These are phyloP conservation scores for Siniperca chuatsi DNA, from an alignment of 2,113 vertebrate genomes.

Conservation along the genomic window DNA sequence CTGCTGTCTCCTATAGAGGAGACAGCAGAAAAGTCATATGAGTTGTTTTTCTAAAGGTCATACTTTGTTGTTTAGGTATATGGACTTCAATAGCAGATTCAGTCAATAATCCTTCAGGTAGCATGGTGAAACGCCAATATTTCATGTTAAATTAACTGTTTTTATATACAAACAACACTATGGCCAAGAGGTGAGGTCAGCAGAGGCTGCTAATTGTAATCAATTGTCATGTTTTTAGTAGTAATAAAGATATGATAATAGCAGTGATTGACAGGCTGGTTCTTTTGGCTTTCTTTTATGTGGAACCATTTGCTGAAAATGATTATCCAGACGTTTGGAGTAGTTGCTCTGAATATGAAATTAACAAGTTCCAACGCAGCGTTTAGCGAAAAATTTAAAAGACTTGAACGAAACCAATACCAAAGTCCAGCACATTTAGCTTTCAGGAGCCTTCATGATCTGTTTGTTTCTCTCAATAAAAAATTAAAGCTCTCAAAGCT, in stretches of 20 bases:
- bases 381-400: neutral
- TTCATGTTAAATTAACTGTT: no score
- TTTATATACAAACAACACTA: no score
- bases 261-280: no score
- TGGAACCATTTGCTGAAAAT: neutral
- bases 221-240: neutral
- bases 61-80: neutral
- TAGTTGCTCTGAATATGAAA: neutral
- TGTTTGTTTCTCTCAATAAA: no score
- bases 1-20: no score
- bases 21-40: no score
- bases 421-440: neutral
- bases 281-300: neutral
- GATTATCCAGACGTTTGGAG: neutral
- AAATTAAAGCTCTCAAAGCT: neutral
- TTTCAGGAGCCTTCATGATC: neutral
- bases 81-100: neutral
- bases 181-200: neutral
- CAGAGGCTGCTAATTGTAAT: neutral
- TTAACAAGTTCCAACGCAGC: neutral
- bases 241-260: no score
- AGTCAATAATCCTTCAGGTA: neutral
- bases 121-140: neutral
- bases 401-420: neutral
- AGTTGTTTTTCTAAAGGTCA: neutral